These are phyloP conservation scores for Trypoxylus dichotomus DNA, from an alignment of 1,140 invertebrate species.

Conservation along the genomic window DNA sequence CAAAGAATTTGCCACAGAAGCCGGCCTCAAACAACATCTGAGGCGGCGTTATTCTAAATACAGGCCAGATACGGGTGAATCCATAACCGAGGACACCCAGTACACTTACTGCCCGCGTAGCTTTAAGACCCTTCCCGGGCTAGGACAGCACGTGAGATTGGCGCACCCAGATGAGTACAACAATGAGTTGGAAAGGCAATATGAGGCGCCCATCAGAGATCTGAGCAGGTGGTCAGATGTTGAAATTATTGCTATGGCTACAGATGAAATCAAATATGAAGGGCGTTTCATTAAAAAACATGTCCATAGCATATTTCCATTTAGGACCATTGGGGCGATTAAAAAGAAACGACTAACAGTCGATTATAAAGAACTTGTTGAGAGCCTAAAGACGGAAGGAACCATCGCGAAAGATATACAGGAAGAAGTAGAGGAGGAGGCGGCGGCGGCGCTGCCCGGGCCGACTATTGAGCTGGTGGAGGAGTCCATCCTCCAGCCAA, in stretches of 20 bases:
- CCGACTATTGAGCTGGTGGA: neutral
- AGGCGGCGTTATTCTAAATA: neutral
- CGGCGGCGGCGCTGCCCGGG: neutral
- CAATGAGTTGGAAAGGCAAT: neutral
- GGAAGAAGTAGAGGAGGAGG: neutral
- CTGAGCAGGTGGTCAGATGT: neutral
- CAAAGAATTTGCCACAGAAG: constrained; percentile 11
- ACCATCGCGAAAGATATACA: neutral
- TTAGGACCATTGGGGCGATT: neutral
- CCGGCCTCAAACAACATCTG: neutral
- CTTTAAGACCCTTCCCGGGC: neutral
- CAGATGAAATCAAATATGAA: neutral
- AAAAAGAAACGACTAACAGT: neutral
- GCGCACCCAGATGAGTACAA: constrained; percentile 23
- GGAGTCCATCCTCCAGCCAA: neutral
- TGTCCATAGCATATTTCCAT: neutral
- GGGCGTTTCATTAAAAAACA: constrained; percentile 18
- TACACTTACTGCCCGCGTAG: neutral
- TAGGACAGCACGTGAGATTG: neutral
- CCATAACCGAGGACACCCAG: neutral
- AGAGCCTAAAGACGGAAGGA: neutral
- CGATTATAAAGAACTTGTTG: neutral
- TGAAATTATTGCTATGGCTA: constrained; percentile 7
- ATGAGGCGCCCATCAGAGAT: neutral
- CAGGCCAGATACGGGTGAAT: neutral